Base-by-base conservation (phyloP, 2,797 vertebrate species). In the Lagorchestes hirsutus region DNA sequence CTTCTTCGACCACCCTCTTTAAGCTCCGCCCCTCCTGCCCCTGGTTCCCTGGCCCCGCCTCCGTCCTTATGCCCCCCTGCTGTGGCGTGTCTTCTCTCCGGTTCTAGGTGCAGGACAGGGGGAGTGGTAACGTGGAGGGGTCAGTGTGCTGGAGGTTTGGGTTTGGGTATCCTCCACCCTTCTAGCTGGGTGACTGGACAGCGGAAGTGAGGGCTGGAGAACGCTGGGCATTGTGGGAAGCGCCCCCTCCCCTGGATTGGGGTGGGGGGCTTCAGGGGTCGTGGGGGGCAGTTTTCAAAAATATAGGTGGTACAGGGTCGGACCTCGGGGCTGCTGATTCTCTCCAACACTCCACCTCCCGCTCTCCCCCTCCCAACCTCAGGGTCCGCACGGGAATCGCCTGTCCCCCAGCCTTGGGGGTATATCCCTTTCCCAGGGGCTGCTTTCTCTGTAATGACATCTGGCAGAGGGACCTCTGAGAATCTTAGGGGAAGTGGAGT, bases 151-250 rank as follows among this genome's bases (percentile, higher is more conserved):
- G 40, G 94, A 92, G 74, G 62, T 93, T 92, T 57, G 97, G 96
- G 95, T 91, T 97, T 97, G 57, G 91, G 55, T 54, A 93, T 54
- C 92, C 95, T 40, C 90, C 56, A 29, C 62, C 92, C 93, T 93
- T 34, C 92, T 27, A 67, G 28, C 54, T 1, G 95, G 92, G 96
- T 90, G 34, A 97, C 97, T 94, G 98, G 98, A 98, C 98, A 96
- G 97, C 98, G 98, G 98, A 98, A 98, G 97, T 98, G 97, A 96
- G 62, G 97, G 97, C 97, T 93, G 95, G 57, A 91, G 97, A 97
- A 97, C 97, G 98, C 98, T 97, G 97, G 97, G 98, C 96, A 98
- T 98, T 98, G 93, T 98, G 98, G 98, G 98, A 97, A 97, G 97
- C 98, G 97, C 98, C 97, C 95, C 97, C 96, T 96, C 95, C 96